Conservation (phyloP, 2,888 invertebrate species). For the Lasioglossum malachurum region DNA sequence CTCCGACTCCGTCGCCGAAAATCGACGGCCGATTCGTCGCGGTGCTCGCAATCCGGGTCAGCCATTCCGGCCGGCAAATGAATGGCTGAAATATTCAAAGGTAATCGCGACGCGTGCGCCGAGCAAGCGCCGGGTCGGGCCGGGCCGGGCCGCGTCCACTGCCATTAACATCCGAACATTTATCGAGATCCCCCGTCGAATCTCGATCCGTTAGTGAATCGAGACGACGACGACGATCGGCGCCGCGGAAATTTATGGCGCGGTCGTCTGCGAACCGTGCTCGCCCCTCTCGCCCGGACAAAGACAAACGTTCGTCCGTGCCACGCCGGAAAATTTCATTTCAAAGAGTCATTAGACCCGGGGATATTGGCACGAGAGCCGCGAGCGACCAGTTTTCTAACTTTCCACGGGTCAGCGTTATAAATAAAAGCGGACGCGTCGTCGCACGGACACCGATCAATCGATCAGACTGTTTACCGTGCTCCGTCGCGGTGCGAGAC, state of each 20-base stretch:
- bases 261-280: constrained; percentile 21
- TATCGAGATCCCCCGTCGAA: constrained; percentile 38
- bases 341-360: constrained; percentile 52
- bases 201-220: constrained; percentile 1
- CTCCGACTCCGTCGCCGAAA: not conserved
- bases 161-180: constrained; percentile 54
- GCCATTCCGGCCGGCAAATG: constrained; percentile 43
- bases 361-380: constrained; percentile 47
- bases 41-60: constrained; percentile 29
- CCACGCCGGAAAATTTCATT: constrained; percentile 46
- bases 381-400: constrained; percentile 31
- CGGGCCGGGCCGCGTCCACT: not conserved
- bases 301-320: constrained; percentile 38
- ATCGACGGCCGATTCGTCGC: constrained; percentile 20
- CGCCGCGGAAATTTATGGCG: constrained; percentile 19
- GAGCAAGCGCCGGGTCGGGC: not conserved
- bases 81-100: constrained; percentile 67
- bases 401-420: constrained; percentile 43
- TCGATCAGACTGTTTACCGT: constrained; percentile 25
- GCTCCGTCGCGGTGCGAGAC: constrained; percentile 3
- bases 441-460: constrained; percentile 38
- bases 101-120: constrained; percentile 51
- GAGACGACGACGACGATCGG: constrained; percentile 14
- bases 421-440: constrained; percentile 46
- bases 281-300: not conserved